Evolutionary conservation across 2,113 vertebrate species (phyloP).

Genomic region (Verasper variegatus): DNA sequence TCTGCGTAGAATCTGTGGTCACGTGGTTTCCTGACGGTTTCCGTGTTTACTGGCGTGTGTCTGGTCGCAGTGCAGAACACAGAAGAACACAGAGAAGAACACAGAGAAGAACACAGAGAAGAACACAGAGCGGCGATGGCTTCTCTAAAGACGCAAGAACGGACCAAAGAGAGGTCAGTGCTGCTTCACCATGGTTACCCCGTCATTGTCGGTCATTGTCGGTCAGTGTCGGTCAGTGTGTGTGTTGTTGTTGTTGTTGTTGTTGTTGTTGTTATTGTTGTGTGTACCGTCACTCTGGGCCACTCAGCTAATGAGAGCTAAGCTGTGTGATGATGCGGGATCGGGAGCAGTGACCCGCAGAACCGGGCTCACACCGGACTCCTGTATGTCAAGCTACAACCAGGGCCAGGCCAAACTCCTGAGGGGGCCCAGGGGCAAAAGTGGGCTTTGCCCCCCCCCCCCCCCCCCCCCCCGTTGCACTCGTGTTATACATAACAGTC

Average conservation of each 20-base stretch:
- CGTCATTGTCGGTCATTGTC: background rate
- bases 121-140: constrained; percentile 69
- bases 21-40: constrained; percentile 66
- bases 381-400: no score
- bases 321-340: constrained; percentile 8
- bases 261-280: background rate
- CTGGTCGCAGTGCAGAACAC: background rate
- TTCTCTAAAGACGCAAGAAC: constrained; percentile 71
- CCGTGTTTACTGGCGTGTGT: constrained; percentile 65
- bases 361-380: no score
- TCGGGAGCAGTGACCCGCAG: no score
- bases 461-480: no score
- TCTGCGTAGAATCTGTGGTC: background rate
- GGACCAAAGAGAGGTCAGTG: constrained; percentile 78
- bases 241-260: background rate
- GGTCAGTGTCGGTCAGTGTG: background rate
- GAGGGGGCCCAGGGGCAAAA: no score
- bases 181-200: background rate
- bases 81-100: no score
- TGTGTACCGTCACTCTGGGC: background rate
- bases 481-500: no score
- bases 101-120: no score
- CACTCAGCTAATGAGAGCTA: constrained; percentile 19
- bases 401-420: no score
- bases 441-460: no score